Evolutionary conservation across 64 coral and sea anemone genomes (phyloP).

Genomic region (Pocillopora verrucosa): DNA sequence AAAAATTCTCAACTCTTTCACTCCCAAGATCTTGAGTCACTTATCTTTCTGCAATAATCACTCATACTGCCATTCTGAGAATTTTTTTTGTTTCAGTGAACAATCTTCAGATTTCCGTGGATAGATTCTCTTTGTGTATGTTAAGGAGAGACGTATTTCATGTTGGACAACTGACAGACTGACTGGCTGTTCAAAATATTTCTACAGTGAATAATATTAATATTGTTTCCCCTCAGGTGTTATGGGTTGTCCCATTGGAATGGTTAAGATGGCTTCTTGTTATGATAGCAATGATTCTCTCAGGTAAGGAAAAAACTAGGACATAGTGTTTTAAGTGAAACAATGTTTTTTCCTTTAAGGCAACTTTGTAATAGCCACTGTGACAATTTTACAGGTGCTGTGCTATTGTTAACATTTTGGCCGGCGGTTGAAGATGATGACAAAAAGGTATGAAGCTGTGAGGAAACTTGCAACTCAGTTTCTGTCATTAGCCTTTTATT

Average conservation of each 20-base stretch:
- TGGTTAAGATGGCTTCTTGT: constrained; percentile 86
- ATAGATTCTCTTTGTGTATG: no score
- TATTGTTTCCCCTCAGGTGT: constrained; percentile 37
- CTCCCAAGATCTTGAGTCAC: no score
- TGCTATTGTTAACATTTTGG: constrained; percentile 62
- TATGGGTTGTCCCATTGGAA: constrained; percentile 79
- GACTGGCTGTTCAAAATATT: neutral
- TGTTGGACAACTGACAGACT: no score
- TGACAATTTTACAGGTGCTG: constrained; percentile 21
- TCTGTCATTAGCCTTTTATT: neutral
- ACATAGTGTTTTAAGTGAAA: no score
- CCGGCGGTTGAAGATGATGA: constrained; percentile 71
- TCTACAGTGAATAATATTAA: neutral
- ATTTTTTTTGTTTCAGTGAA: no score
- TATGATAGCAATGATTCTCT: constrained; percentile 73
- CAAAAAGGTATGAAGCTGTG: constrained; percentile 35
- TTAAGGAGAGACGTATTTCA: no score
- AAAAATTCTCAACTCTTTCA: no score
- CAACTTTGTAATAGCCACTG: neutral
- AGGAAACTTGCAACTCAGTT: neutral
- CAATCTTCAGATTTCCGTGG: no score
- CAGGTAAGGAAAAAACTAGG: constrained; percentile 32
- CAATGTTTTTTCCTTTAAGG: neutral
- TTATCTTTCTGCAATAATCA: no score
- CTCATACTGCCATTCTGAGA: no score